Evolutionary conservation across 1,140 invertebrate species (phyloP), one percentile per base, ranked within the genome.

Genomic region (Bradysia coprophila): DNA sequence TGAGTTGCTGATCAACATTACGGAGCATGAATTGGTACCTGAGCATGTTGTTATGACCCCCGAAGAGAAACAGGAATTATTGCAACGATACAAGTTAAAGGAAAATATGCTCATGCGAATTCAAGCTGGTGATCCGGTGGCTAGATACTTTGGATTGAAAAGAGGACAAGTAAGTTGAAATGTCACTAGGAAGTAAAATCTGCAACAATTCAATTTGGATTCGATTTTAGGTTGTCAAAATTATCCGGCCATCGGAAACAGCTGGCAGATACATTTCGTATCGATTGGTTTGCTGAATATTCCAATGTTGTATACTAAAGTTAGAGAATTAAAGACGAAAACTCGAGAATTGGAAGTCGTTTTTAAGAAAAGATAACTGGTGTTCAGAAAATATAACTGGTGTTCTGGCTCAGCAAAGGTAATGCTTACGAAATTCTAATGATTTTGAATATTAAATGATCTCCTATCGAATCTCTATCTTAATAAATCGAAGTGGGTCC

Each of bases 71-170:
- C 76, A 86, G 50, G 95, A 98, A 69, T 64, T 99, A 4, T 66
- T 98, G 13, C 68, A 73, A 2, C 79, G 89, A 78, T 61, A 61
- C 66, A 98, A 98, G 72, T 64, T 99, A 23, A 98, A 98, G 66
- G 96, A 99, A 62, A 96, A 92, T 58, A 95, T 98, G 71, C 67
- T 99, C 50, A 98, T 98, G 81, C 78, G 94, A 58, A 99, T 99
- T 61, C 96, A 99, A 68, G 83, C 83, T 18, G 90, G 91, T 40
- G 96, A 99, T 69, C 96, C 96, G 11, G 93, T 99, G 10, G 87
- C 95, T 1, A 70, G 96, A 55, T 98, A 98, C 65, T 97, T 93
- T 72, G 94, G 94, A 43, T 66, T 98, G 1, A 95, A 94, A 63
- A 72, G 91, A 67, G 93, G 93, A 60, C 92, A 97, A 72, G 85